Base-by-base conservation (phyloP, 2,888 invertebrate genomes). In the Andrena haemorrhoa region DNA sequence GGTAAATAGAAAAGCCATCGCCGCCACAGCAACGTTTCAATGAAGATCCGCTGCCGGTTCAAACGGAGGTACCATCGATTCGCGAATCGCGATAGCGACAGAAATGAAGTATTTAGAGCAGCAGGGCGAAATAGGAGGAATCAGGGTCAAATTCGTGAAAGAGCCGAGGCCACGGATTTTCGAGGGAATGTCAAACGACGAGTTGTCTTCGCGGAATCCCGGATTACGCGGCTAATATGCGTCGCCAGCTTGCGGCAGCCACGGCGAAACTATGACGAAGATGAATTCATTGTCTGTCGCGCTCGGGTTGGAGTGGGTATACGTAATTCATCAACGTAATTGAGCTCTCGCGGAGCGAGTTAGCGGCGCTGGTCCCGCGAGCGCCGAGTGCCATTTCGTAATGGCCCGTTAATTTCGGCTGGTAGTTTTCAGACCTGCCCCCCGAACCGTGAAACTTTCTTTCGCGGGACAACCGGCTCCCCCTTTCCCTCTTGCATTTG, bases 301-400 rank as follows among this genome's bases (percentile, higher is more conserved):
- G 53, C 47, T 71, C 63, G 79, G 83, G 80, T 79, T 41, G 41
- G 69, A 31, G 61, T 47, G 74, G 83, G 82, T 88, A 89, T 85
- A 83, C 88, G 88, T 88, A 88, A 90, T 91, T 90, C 90, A 90
- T 91, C 90, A 90, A 84, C 84, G 86, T 91, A 90, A 91, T 90
- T 88, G 90, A 91, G 88, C 87, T 76, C 74, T 82, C 82, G 82
- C 85, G 85, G 77, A 53, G 47, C 76, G 76, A 75, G 78, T 81
- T 85, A 82, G 81, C 84, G 85, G 81, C 82, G 79, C 82, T 78
- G 82, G 84, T 75, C 83, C 82, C 85, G 81, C 81, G 83, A 86
- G 41, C 41, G 80, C 77, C 82, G 74, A 80, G 75, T 80, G 85
- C 82, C 87, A 89, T 89, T 88, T 87, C 85, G 84, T 87, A 89